A percentile compares a stretch with the other conserved stretches of the same genome.
These are phyloP conservation scores for Antedon bifida DNA, from an alignment of 35 echinoderm and acorn worm genomes.

Conservation along the genomic window DNA sequence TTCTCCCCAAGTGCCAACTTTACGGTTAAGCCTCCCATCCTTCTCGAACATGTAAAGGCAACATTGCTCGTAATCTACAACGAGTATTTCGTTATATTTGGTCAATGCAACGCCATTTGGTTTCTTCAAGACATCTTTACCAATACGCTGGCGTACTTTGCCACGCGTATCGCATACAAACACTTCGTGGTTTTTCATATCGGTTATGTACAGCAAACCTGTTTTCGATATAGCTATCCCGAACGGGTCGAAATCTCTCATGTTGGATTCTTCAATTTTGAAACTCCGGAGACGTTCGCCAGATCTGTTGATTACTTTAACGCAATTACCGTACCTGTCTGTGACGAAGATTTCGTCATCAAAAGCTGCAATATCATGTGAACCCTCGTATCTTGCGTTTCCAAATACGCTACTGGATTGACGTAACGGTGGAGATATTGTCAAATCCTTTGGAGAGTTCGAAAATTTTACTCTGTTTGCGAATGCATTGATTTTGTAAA, in stretches of 20 bases:
- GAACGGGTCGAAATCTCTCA: not conserved
- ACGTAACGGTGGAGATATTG: not conserved
- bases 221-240: not conserved
- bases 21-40: not conserved
- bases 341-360: not conserved
- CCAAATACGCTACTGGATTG: not conserved
- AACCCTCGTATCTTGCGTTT: not conserved
- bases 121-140: not conserved
- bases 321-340: not conserved
- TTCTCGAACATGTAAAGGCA: not conserved
- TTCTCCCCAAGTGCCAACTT: not conserved
- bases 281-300: not conserved
- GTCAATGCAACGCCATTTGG: not conserved
- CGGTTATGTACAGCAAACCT: not conserved
- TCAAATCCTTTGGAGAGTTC: not conserved
- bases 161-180: not conserved
- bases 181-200: not conserved
- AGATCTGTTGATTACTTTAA: not conserved
- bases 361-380: not conserved
- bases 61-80: not conserved
- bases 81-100: not conserved
- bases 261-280: not conserved
- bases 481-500: not conserved
- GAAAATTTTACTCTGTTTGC: not conserved
- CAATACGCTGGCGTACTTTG: not conserved